Conservation (phyloP, 2,113 vertebrate species). For the Cochlearius cochlearius region DNA sequence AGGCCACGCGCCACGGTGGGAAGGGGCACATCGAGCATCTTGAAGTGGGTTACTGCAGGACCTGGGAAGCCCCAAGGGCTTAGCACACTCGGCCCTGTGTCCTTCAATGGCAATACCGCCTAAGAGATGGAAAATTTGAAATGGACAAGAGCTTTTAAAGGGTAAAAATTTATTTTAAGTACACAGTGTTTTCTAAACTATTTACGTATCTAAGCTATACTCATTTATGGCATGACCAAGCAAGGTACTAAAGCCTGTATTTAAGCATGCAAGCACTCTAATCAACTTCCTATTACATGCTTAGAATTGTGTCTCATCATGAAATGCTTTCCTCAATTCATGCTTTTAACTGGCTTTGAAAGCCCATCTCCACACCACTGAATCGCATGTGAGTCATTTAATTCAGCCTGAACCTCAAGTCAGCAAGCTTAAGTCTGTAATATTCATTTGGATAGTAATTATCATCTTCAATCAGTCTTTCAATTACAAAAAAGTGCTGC, state of each 20-base stretch:
- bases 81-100: neutral
- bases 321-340: neutral
- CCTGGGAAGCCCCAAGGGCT: neutral
- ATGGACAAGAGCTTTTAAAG: neutral
- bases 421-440: neutral
- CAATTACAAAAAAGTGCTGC: neutral
- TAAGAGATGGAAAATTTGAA: conserved; percentile 3
- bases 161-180: conserved; percentile 26
- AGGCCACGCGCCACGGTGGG: rapidly evolving
- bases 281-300: neutral
- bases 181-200: conserved; percentile 22
- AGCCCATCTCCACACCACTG: rapidly evolving
- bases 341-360: neutral
- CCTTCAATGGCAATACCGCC: neutral
- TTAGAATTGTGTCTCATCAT: neutral
- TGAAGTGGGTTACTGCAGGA: neutral
- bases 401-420: neutral
- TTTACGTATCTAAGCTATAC: conserved; percentile 1
- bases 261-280: neutral
- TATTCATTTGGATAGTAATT: neutral
- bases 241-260: neutral
- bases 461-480: neutral
- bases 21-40: rapidly evolving
- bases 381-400: neutral
- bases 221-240: neutral